Base-by-base conservation (phyloP, 37 sponge, comb jelly and placozoan genomes). In the Theonella swinhoei region DNA sequence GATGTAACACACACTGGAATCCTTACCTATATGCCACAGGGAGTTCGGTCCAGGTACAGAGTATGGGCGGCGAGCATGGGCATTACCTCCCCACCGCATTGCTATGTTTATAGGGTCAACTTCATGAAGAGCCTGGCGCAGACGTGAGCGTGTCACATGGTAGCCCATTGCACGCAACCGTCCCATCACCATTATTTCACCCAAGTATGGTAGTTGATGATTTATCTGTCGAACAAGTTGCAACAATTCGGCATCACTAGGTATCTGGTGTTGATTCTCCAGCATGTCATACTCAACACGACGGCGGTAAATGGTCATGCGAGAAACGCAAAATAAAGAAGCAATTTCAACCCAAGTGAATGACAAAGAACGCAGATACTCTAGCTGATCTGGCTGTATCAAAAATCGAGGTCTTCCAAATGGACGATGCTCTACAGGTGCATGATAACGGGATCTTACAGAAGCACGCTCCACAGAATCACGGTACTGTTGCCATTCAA, bases 21-120 rank as follows among this genome's bases (percentile, higher is more conserved):
- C 14, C 14, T 47, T 80, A 89, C 89, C 91, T 75, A 91, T 72
- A 63, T 91, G 92, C 92, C 92, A 92, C 37, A 92, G 61, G 25
- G 92, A 80, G 42, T 91, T 85, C n/a, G 92, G 92, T 4, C 84
- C 83, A 47, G 86, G 80, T 11, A 88, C 85, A 25, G 81, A 88
- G 64, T 92, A 88, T 5, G 80, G 90, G 5, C 64, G 75, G 28
- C 85, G 39, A 17, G 5, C 26, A 69, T 76, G 65, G 7, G 64
- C 43, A 31, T 59, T 40, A 23, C 80, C 76, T 42, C 64, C n/a
- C 75, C 84, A 78, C 14, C 90, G 59, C 20, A 89, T 37, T 29
- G 88, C 70, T 40, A 62, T 60, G 33, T 76, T 76, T 4, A 88
- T 14, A 23, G 88, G 88, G 47, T 88, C 88, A 39, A 40, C 68